Evolutionary conservation across 2,113 vertebrate genomes (phyloP).

Genomic region (Illadopsis cleaveri): DNA sequence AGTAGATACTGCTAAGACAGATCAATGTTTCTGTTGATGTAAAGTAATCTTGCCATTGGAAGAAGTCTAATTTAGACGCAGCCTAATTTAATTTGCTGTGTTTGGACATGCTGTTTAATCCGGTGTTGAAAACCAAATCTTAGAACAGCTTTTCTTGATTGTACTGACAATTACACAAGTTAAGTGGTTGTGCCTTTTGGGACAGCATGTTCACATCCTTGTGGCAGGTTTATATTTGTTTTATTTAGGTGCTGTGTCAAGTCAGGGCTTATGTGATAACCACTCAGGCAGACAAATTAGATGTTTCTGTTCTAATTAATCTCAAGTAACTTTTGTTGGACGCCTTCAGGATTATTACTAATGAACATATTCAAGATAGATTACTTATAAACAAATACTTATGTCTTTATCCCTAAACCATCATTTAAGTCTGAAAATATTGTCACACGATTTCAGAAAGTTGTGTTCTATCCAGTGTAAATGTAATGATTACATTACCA

Average conservation of each 20-base stretch:
- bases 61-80: slow-evolving; percentile 72
- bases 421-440: slow-evolving; percentile 59
- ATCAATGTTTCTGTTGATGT: slow-evolving; percentile 55
- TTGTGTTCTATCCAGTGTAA: slow-evolving; percentile 38
- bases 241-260: slow-evolving; percentile 69
- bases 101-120: slow-evolving; percentile 72
- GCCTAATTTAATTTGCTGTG: slow-evolving; percentile 77
- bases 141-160: slow-evolving; percentile 60
- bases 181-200: slow-evolving; percentile 53
- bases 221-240: slow-evolving; percentile 61
- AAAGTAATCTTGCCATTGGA: slow-evolving; percentile 61
- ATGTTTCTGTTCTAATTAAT: slow-evolving; percentile 68
- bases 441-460: slow-evolving; percentile 17
- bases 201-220: slow-evolving; percentile 20
- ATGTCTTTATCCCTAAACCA: slow-evolving; percentile 57
- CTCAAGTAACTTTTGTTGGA: slow-evolving; percentile 58
- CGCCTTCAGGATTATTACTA: slow-evolving; percentile 53
- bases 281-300: slow-evolving; percentile 55
- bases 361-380: slow-evolving; percentile 58
- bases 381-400: slow-evolving; percentile 61
- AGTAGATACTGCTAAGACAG: slow-evolving; percentile 11
- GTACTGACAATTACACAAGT: slow-evolving; percentile 58
- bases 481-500: slow-evolving; percentile 66
- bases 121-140: slow-evolving; percentile 63
- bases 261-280: slow-evolving; percentile 47